phyloP scores from a whole-genome alignment of 2,113 vertebrate species.

The Dipodomys merriami region DNA sequence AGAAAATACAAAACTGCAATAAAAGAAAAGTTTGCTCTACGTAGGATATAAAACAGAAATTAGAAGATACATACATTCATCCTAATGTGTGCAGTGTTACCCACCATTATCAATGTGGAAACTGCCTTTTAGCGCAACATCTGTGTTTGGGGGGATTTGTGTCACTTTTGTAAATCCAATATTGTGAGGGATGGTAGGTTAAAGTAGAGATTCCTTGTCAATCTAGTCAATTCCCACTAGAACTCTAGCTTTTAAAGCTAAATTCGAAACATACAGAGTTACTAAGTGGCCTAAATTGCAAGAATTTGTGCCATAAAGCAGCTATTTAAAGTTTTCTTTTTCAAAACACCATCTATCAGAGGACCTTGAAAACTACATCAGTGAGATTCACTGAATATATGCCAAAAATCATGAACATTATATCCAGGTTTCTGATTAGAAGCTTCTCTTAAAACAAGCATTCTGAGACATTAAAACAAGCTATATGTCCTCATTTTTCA shows the following conservation, averaged over 20 bases:
- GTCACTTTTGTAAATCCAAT: constrained; percentile 66
- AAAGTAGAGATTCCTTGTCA: constrained; percentile 64
- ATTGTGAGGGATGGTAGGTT: constrained; percentile 42
- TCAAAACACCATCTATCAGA: constrained; percentile 36
- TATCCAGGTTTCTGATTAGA: constrained; percentile 60
- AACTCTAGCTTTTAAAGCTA: constrained; percentile 74
- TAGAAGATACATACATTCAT: constrained; percentile 56
- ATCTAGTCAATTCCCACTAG: constrained; percentile 61
- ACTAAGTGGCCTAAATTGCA: constrained; percentile 64
- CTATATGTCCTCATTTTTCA: constrained; percentile 64
- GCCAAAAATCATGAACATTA: constrained; percentile 43
- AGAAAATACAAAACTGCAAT: constrained; percentile 4
- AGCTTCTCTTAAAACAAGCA: constrained; percentile 64
- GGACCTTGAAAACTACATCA: constrained; percentile 62
- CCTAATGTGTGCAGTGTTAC: background rate
- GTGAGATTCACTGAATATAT: constrained; percentile 11
- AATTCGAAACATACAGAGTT: constrained; percentile 63
- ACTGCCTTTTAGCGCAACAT: constrained; percentile 63
- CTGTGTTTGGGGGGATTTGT: constrained; percentile 27
- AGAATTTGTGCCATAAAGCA: constrained; percentile 63
- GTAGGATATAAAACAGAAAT: constrained; percentile 58
- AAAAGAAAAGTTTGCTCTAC: constrained; percentile 30
- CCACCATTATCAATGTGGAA: constrained; percentile 45
- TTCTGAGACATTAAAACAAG: constrained; percentile 65
- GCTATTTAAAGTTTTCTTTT: constrained; percentile 27